Percentiles rank a stretch among this genome's conserved stretches.
Conservation (phyloP, 2,113 vertebrate species). For the Cromileptes altivelis region DNA sequence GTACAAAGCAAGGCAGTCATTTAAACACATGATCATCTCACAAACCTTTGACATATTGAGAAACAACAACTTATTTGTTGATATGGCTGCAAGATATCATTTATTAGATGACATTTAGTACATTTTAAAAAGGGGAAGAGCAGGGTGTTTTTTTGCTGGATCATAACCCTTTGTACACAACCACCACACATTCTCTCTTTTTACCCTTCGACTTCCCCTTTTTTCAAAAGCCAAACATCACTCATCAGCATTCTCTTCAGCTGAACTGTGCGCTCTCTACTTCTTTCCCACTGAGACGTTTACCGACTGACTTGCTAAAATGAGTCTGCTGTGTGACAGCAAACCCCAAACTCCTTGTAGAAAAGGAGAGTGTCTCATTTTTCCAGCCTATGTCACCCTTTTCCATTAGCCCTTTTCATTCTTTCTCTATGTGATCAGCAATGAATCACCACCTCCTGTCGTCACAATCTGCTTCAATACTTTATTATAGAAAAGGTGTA, state of each 20-base stretch:
- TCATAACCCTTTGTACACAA: conserved; percentile 32
- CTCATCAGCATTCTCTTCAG: conserved; percentile 61
- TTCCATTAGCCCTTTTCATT: conserved; percentile 60
- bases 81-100: not conserved
- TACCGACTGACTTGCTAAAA: conserved; percentile 28
- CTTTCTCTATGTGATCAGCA: conserved; percentile 64
- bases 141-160: conserved; percentile 8
- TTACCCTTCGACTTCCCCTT: conserved; percentile 56
- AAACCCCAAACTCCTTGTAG: conserved; percentile 1
- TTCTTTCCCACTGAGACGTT: not conserved
- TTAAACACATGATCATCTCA: not conserved
- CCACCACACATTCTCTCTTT: conserved; percentile 15
- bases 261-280: not conserved
- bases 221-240: conserved; percentile 53
- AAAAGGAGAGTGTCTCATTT: conserved; percentile 31
- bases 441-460: conserved; percentile 58
- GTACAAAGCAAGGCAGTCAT: not conserved
- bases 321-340: conserved; percentile 7
- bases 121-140: conserved; percentile 70
- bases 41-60: not conserved
- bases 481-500: conserved; percentile 18
- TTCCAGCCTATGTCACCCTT: conserved; percentile 63
- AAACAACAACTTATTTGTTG: not conserved
- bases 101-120: conserved; percentile 2
- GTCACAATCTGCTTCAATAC: conserved; percentile 14